Base-by-base conservation (phyloP, 2,888 invertebrate genomes). In the Carcina quercana region DNA sequence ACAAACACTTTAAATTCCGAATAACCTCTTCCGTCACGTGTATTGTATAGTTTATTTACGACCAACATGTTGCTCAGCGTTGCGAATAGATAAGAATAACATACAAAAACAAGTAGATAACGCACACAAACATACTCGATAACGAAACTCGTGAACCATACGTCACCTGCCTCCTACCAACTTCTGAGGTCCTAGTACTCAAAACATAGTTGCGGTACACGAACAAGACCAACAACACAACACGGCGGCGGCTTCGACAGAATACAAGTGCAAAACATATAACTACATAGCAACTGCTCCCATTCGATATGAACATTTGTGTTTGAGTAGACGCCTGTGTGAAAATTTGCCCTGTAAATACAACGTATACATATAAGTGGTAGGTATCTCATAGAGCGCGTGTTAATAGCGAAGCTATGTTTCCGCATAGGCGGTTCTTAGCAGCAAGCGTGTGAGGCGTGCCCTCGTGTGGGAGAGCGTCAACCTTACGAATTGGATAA, bases 401-500 rank as follows among this genome's bases (percentile, higher is more conserved):
- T 78, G 80, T 78, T 79, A 79, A 79, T 78, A 75, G 78, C 74
- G 64, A 74, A 72, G 68, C 65, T 69, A 67, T 70, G 76, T 80
- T 83, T 83, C 82, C 82, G 82, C 82, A 74, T 79, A 78, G 74
- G 73, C 71, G 70, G 66, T 66, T 69, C 17, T 26, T 55, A 65
- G 61, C 67, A 69, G 61, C 58, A 57, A 56, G 55, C 69, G 64
- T 62, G 65, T 64, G 67, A 65, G 67, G 61, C 69, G 64, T 64
- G 70, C 65, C 67, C 66, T 64, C 70, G 72, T 75, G 72, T 69
- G 76, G 49, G 74, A 67, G 80, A 79, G 68, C 82, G 79, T 71
- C 79, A 83, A 83, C 80, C 82, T 82, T 79, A 75, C 71, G 62
- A 76, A 78, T 75, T 76, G 70, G 71, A 79, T n/a, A 76, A 80